A percentile compares a stretch with the other conserved stretches of the same genome.
Evolutionary conservation across 2,888 invertebrate species (phyloP).

Genomic region (Dicyrtoma fusca): DNA sequence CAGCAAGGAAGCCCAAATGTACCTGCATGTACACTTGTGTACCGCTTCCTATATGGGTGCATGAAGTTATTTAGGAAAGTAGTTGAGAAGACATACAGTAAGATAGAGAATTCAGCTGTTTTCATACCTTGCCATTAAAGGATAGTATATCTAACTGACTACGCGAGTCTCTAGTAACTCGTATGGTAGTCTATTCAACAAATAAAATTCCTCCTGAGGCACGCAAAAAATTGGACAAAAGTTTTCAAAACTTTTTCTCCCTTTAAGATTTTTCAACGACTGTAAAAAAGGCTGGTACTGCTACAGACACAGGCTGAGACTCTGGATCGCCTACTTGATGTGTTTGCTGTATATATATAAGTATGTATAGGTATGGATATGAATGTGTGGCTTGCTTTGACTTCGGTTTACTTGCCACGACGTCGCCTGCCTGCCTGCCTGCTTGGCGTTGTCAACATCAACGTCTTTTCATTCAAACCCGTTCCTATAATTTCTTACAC

Average conservation of each 20-base stretch:
- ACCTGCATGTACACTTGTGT: no score
- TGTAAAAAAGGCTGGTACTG: slow-evolving; percentile 24
- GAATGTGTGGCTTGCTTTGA: neutral
- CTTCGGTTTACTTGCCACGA: no score
- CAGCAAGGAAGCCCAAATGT: no score
- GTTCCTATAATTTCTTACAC: slow-evolving; percentile 32
- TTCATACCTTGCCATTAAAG: slow-evolving; percentile 46
- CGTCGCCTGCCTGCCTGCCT: neutral
- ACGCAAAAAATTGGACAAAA: slow-evolving; percentile 51
- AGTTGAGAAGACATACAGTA: slow-evolving; percentile 26
- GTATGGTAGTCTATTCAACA: slow-evolving; percentile 44
- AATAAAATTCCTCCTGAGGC: slow-evolving; percentile 51
- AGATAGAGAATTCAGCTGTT: slow-evolving; percentile 38
- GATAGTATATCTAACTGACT: slow-evolving; percentile 18
- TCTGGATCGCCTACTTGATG: no score
- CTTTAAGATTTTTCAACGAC: slow-evolving; percentile 40
- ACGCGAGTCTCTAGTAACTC: slow-evolving; percentile 14
- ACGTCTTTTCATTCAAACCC: slow-evolving; percentile 19
- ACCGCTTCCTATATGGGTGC: neutral
- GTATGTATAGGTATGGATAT: neutral
- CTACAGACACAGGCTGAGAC: neutral
- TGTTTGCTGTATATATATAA: no score
- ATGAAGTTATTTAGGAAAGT: slow-evolving; percentile 15
- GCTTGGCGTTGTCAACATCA: slow-evolving; percentile 27
- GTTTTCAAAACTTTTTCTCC: slow-evolving; percentile 46